Base-by-base conservation (phyloP, 2,113 vertebrate species). In the Vireo altiloquus region DNA sequence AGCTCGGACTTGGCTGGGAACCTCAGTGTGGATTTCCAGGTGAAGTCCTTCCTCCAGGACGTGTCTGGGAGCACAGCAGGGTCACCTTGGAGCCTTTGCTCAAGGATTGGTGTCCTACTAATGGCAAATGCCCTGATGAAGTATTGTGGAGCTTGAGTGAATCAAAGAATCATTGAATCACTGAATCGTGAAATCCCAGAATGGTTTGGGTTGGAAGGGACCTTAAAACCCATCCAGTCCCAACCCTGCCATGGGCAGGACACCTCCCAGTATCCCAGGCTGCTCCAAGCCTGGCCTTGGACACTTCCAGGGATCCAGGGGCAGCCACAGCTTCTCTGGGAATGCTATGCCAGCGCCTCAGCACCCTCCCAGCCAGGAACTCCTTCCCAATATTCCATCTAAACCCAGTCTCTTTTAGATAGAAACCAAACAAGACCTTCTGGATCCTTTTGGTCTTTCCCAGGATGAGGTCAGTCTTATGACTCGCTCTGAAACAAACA, bases 181-280 rank as follows among this genome's bases (percentile, higher is more conserved):
- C 2, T 11, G 24, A 25, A 35, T 25, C 31, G 0, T 2, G 1
- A 21, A 56, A 16, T 16, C 7, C 17, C 13, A 10, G 46, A 4
- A 2, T 16, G 39, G 25, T 6, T 35, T 54, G 70, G 30, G 17
- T 3, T 5, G 9, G 79, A 5, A 89, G 8, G 40, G 40, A 56
- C 2, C 15, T 20, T 11, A 37, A 15, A 61, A 2, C 2, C 0
- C 35, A 37, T 6, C 79, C 17, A 5, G 9, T 25, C 0, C 7
- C 69, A 59, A 15, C 15, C 22, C 33, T 46, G 27, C 52, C 2
- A 3, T 25, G 24, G 1, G 5, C 46, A 69, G 54, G 54, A 54
- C 61, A 22, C 4, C 17, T 76, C 0, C 47, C 54, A 13, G 25
- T 2, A 0, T 9, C 35, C 63, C 79, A 69, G 39, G 47, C 0